Conservation (phyloP, 2,113 vertebrate genomes). For the Corydoras maculifer region DNA sequence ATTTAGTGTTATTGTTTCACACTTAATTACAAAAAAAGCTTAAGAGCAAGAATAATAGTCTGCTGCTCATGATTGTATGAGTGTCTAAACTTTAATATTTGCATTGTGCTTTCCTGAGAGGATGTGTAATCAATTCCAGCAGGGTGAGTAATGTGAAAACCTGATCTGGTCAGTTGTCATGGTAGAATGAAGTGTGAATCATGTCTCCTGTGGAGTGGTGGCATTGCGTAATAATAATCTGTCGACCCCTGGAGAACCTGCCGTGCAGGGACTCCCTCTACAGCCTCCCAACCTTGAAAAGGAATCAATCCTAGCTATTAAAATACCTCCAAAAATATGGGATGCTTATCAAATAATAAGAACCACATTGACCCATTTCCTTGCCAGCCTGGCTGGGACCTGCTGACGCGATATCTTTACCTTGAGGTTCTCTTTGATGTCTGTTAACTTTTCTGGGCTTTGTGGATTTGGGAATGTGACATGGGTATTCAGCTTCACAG, state of each 20-base stretch:
- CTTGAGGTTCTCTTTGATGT: conserved; percentile 67
- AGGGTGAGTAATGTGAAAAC: conserved; percentile 43
- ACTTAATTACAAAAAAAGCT: neutral
- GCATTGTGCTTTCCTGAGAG: neutral
- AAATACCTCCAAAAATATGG: conserved; percentile 71
- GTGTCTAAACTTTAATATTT: conserved; percentile 16
- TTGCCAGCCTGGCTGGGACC: conserved; percentile 45
- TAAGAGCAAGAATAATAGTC: conserved; percentile 55
- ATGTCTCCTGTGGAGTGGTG: conserved; percentile 31
- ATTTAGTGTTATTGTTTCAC: too few relatives aligned
- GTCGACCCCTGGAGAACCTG: conserved; percentile 29
- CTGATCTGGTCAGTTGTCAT: conserved; percentile 15
- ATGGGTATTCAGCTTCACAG: conserved; percentile 33
- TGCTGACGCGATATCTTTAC: conserved; percentile 57
- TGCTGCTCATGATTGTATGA: conserved; percentile 50
- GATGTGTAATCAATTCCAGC: conserved; percentile 56
- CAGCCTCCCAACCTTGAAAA: conserved; percentile 56
- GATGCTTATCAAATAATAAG: conserved; percentile 76
- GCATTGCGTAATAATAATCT: conserved; percentile 47
- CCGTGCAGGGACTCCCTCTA: conserved; percentile 35
- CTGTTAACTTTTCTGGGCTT: conserved; percentile 42
- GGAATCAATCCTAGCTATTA: conserved; percentile 60
- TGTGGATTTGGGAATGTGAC: conserved; percentile 54
- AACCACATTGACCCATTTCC: conserved; percentile 65
- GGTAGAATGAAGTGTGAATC: conserved; percentile 24